Percentiles rank a stretch among this genome's conserved stretches.
Conservation (phyloP, 53 echinoderm and acorn worm species). For the Actinopyga echinites region DNA sequence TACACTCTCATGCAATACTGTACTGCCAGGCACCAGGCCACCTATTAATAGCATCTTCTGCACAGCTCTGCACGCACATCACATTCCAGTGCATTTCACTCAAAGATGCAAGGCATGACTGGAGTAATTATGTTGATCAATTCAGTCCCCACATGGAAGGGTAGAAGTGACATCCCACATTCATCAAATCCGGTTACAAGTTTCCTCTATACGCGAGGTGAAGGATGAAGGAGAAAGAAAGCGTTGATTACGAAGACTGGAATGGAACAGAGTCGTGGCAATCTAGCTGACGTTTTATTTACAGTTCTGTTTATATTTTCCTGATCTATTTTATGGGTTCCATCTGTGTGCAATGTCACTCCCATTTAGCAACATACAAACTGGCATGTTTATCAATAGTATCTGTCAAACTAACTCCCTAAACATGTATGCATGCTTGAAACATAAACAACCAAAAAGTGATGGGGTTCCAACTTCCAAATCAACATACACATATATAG, state of each 20-base stretch:
- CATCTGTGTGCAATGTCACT: conserved; percentile 2
- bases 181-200: background rate
- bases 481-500: too few species aligned
- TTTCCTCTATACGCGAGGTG: background rate
- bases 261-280: background rate
- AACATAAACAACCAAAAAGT: too few species aligned
- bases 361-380: conserved; percentile 9
- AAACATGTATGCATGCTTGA: too few species aligned
- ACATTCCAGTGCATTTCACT: conserved; percentile 10
- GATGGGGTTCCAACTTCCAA: too few species aligned
- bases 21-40: background rate
- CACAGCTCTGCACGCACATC: conserved; percentile 13
- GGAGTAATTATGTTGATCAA: conserved; percentile 25
- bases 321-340: background rate
- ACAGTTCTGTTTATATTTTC: conserved; percentile 22
- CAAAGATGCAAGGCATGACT: background rate
- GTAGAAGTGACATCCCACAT: background rate
- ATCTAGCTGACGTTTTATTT: conserved; percentile 18
- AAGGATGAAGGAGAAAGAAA: background rate
- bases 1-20: too few species aligned
- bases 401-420: too few species aligned
- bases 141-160: background rate
- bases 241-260: too few species aligned
- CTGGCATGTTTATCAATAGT: background rate
- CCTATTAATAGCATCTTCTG: background rate